Base-by-base conservation (phyloP, 1,140 invertebrate genomes). In the Danaus melanippus region DNA sequence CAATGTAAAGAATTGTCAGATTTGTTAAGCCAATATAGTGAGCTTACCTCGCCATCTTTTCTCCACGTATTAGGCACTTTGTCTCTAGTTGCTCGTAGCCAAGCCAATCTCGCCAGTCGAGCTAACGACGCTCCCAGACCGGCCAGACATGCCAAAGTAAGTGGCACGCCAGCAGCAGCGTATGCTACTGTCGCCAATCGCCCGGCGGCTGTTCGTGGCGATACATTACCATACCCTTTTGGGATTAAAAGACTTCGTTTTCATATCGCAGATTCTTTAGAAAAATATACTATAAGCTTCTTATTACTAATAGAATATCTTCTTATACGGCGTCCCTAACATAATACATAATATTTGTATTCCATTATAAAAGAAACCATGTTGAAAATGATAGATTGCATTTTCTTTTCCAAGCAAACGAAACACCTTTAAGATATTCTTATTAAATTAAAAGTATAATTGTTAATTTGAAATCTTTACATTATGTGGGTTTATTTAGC, bases 161-260 rank as follows among this genome's bases (percentile, higher is more conserved):
- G 78, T 1, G 96, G 96, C 39, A 97, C 95, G 0, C 96, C 67
- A 91, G 89, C 67, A 91, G 87, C 81, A 0, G 96, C 95, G 79
- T 97, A 97, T 9, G 96, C 85, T 65, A 97, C 96, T 1, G 95
- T 96, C 1, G 94, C 91, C 15, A 95, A 88, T 74, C 95, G 93
- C 2, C 96, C 96, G 10, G 78, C 79, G n/a, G 82, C 76, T 0
- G 85, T 87, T 0, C 79, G 58, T 0, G 86, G 86, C 1, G 86
- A 87, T 2, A 87, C 84, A 54, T 86, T 88, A 0, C 86, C 86
- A 58, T 86, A 88, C 41, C 86, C 85, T 87, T 15, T 53, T 0
- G 50, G 50, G 52, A 9, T 49, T 32, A 32, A 32, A 32, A 32
- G 21, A 32, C 21, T 32, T 32, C 21, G 21, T 32, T 50, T 39